Conservation (phyloP, 2,797 vertebrate species). For the Aulostomus chinensis region DNA sequence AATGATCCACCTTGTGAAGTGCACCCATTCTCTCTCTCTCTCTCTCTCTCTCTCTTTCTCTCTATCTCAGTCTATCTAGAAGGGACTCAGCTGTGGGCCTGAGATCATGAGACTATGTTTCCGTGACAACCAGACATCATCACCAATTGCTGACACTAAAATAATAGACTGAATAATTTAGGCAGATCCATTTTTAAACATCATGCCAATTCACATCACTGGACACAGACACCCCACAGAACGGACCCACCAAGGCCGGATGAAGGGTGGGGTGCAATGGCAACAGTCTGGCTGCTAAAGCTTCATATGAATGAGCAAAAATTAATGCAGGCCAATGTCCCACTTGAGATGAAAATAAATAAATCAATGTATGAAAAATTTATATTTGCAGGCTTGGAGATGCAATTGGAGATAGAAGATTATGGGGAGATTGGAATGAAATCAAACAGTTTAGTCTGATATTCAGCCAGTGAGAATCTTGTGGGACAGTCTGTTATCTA, state of each 20-base stretch:
- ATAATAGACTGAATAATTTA: conserved; percentile 83
- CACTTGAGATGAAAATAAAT: conserved; percentile 12
- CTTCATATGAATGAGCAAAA: conserved; percentile 1
- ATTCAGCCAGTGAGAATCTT: too few species aligned
- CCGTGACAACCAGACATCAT: conserved; percentile 77
- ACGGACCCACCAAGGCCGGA: conserved; percentile 50
- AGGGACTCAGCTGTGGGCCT: conserved; percentile 58
- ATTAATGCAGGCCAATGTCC: conserved; percentile 21
- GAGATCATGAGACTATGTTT: conserved; percentile 69
- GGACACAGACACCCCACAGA: conserved; percentile 56
- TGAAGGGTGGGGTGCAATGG: conserved; percentile 18
- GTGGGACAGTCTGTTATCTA: too few species aligned
- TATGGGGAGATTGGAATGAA: too few species aligned
- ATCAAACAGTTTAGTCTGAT: too few species aligned
- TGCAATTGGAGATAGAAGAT: conserved; percentile 1
- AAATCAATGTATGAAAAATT: conserved; percentile 10
- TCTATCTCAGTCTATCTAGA: conserved; percentile 7
- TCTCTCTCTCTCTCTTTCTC: too few species aligned
- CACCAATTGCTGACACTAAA: conserved; percentile 64
- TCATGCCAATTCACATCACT: conserved; percentile 71
- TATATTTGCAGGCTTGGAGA: conserved; percentile 22
- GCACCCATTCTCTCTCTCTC: conserved; percentile 26
- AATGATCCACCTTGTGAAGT: conserved; percentile 27
- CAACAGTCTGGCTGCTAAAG: conserved; percentile 25
- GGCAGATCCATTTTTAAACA: conserved; percentile 76